Percentiles rank a stretch among this genome's conserved stretches.
phyloP scores from a whole-genome alignment of 2,113 vertebrate genomes.

The Montifringilla adamsi region DNA sequence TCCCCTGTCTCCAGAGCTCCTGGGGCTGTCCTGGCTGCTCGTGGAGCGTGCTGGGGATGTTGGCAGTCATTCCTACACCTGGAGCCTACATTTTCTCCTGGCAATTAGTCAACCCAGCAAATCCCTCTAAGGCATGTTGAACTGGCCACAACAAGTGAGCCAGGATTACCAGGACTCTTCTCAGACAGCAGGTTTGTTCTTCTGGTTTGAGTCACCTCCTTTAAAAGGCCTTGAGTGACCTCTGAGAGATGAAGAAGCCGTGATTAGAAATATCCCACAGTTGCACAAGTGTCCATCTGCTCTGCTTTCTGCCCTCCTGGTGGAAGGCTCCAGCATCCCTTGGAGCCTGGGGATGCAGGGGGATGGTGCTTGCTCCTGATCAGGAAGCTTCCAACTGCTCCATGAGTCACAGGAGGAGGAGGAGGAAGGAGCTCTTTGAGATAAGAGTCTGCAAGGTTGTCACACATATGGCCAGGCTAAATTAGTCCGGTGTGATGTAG shows the following conservation, averaged over 20 bases:
- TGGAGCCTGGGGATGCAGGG: not conserved
- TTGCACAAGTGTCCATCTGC: conserved; percentile 27
- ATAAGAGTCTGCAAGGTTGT: not conserved
- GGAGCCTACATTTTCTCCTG: not conserved
- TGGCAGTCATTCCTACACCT: not conserved
- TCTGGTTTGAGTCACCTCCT: not conserved
- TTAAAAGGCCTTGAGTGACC: not conserved
- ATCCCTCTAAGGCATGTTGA: not conserved
- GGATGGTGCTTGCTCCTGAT: not conserved
- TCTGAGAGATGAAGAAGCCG: not conserved
- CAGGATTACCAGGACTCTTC: not conserved
- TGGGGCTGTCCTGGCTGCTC: not conserved
- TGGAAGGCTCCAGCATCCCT: not conserved
- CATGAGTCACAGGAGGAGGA: not conserved
- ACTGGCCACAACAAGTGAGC: conserved; percentile 3
- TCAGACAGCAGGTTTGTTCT: not conserved
- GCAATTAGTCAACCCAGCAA: not conserved
- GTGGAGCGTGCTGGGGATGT: not conserved
- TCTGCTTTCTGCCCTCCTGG: not conserved
- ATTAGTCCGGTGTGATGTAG: not conserved
- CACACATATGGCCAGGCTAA: not conserved
- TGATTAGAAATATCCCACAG: not conserved
- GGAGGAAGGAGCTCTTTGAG: not conserved
- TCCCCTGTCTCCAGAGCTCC: not conserved
- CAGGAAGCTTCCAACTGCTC: not conserved